phyloP scores from a whole-genome alignment of 2,797 vertebrate species.

The Xenopus petersii region DNA sequence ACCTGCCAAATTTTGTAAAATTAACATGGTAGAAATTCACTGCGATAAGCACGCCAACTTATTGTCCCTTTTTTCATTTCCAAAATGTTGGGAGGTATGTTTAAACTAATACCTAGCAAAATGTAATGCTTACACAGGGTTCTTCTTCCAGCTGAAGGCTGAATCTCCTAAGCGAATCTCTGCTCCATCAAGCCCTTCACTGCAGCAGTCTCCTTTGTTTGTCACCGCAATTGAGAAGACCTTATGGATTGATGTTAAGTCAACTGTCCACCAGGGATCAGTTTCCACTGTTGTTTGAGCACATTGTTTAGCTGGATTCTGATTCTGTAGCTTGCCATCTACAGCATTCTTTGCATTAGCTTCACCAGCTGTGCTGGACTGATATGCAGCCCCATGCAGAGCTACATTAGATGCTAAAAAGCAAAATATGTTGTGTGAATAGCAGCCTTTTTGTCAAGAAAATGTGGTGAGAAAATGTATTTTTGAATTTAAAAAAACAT shows the following conservation, averaged over 20 bases:
- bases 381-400: constrained; percentile 5
- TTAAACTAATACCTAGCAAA: too few species aligned
- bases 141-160: constrained; percentile 39
- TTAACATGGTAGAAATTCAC: too few species aligned
- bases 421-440: background rate
- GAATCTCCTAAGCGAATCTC: constrained; percentile 47
- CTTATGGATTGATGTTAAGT: constrained; percentile 39
- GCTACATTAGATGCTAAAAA: constrained; percentile 34
- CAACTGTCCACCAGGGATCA: constrained; percentile 45
- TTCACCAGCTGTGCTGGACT: constrained; percentile 35
- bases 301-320: constrained; percentile 23
- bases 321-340: constrained; percentile 27
- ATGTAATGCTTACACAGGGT: constrained; percentile 41
- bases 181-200: constrained; percentile 26
- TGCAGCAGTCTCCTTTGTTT: constrained; percentile 28
- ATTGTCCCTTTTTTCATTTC: too few species aligned
- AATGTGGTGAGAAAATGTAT: too few species aligned
- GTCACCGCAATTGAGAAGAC: constrained; percentile 48
- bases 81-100: too few species aligned
- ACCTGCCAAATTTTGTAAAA: too few species aligned
- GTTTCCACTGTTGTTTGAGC: constrained; percentile 32
- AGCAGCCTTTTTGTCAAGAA: background rate
- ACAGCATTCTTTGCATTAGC: constrained; percentile 27
- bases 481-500: too few species aligned
- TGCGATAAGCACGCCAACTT: too few species aligned